Evolutionary conservation across 2,113 vertebrate species (phyloP), one percentile per base, ranked within the genome.

Genomic region (Rhinoptilus africanus): DNA sequence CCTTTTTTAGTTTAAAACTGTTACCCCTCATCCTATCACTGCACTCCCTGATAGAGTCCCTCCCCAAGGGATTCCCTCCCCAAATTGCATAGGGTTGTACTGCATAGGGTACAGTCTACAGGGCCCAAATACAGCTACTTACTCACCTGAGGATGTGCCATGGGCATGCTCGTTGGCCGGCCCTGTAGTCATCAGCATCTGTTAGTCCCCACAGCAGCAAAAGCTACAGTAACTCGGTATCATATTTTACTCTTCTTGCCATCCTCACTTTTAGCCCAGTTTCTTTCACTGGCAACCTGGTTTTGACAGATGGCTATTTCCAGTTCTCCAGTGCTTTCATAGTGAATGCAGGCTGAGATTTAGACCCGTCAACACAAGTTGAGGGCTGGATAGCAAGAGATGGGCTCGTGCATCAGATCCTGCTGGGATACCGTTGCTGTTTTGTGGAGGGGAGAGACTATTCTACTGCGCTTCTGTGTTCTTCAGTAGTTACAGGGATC

Each of bases 101-200:
- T 73, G 26, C 7, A 27, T 77, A 28, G 7, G 8, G 5, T 57
- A 10, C 27, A 19, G 23, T n/a, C 48, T 51, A 2, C 6, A 24
- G 23, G 12, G 11, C 19, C 30, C 54, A 74, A 67, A 71, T 18
- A 51, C 34, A 56, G 30, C 48, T 37, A 37, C 39, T 21, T 23
- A 39, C 8, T 2, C 8, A 19, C 4, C 16, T 37, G 41, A 83
- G n/a, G 14, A 35, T 0, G 0, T 37, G 21, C 30, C 20, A n/a
- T 14, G 17, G 47, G 10, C 48, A 43, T 35, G 12, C 7, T 60
- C 9, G 1, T 7, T 43, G 16, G 12, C 43, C 43, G 47, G 30
- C 10, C 6, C 59, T 8, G 28, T 37, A 35, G 30, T 26, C 41
- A 78, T 32, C 12, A 48, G 22, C 23, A 24, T 76, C 26, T 34